Evolutionary conservation across 2,888 invertebrate species (phyloP).

Genomic region (Agrotis ipsilon): DNA sequence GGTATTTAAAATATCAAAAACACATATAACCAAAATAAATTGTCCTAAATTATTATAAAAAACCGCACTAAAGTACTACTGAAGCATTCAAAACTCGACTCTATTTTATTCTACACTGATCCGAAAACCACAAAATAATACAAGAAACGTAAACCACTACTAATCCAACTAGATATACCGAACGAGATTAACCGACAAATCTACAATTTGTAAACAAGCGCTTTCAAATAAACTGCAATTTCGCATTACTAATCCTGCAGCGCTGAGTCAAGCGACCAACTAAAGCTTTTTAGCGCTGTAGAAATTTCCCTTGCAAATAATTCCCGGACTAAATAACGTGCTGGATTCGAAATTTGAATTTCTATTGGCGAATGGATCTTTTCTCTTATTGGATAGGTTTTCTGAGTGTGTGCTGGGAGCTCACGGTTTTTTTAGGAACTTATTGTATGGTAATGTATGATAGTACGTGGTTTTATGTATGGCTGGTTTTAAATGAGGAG

Average conservation of each 20-base stretch:
- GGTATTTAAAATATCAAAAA: no score
- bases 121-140: background rate
- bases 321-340: conserved; percentile 47
- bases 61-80: no score
- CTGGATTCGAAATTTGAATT: conserved; percentile 45
- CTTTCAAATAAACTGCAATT: conserved; percentile 54
- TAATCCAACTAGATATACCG: conserved; percentile 23
- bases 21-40: no score
- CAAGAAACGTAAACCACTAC: background rate
- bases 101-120: background rate
- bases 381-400: conserved; percentile 36
- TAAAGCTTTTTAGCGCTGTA: conserved; percentile 50
- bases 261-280: conserved; percentile 52
- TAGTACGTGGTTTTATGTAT: background rate
- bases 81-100: background rate
- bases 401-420: conserved; percentile 8
- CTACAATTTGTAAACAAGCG: conserved; percentile 36
- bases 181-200: conserved; percentile 24
- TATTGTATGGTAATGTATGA: conserved; percentile 39
- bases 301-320: conserved; percentile 62
- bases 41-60: no score
- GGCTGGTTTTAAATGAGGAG: background rate
- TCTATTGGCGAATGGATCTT: conserved; percentile 38
- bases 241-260: conserved; percentile 43
- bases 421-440: conserved; percentile 22